Percentiles rank a stretch among this genome's conserved stretches.
Conservation (phyloP, 1,140 invertebrate species). For the Neocloeon triangulifer region DNA sequence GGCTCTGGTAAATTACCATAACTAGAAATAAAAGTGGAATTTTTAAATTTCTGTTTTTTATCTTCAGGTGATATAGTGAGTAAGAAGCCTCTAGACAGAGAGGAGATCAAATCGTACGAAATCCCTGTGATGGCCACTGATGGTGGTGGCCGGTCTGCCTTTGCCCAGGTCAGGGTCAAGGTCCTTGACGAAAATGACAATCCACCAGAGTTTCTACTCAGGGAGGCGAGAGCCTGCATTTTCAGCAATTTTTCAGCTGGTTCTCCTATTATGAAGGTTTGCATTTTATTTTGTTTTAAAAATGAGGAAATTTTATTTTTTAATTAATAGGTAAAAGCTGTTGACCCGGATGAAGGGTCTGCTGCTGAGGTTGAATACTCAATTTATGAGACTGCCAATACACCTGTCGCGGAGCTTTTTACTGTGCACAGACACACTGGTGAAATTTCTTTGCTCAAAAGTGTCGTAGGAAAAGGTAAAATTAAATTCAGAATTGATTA, state of each 20-base stretch:
- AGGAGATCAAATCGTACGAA: conserved; percentile 45
- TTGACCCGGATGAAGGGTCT: conserved; percentile 43
- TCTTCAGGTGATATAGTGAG: conserved; percentile 49
- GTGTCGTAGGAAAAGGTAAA: conserved; percentile 28
- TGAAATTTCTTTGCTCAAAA: conserved; percentile 33
- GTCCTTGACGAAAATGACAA: conserved; percentile 78
- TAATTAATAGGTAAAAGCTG: conserved; percentile 25
- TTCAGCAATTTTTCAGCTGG: conserved; percentile 33
- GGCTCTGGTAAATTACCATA: conserved; percentile 22
- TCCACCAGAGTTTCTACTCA: conserved; percentile 49
- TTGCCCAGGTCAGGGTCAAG: conserved; percentile 50
- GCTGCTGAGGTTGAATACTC: conserved; percentile 46
- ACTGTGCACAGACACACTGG: conserved; percentile 43
- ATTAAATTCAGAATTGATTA: too few species aligned
- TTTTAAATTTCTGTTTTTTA: neutral
- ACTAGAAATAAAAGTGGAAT: conserved; percentile 3
- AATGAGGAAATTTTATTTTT: conserved; percentile 2
- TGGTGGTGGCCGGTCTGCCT: conserved; percentile 57
- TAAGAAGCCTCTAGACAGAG: conserved; percentile 53
- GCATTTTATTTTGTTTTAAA: conserved; percentile 9
- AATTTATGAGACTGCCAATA: conserved; percentile 37
- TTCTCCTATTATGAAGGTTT: conserved; percentile 41
- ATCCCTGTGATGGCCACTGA: conserved; percentile 69
- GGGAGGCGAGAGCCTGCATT: conserved; percentile 56
- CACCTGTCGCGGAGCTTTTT: conserved; percentile 33